These are phyloP conservation scores for Drosophila nr. fundita DNA, from an alignment of 2,888 invertebrate species.

Conservation along the genomic window DNA sequence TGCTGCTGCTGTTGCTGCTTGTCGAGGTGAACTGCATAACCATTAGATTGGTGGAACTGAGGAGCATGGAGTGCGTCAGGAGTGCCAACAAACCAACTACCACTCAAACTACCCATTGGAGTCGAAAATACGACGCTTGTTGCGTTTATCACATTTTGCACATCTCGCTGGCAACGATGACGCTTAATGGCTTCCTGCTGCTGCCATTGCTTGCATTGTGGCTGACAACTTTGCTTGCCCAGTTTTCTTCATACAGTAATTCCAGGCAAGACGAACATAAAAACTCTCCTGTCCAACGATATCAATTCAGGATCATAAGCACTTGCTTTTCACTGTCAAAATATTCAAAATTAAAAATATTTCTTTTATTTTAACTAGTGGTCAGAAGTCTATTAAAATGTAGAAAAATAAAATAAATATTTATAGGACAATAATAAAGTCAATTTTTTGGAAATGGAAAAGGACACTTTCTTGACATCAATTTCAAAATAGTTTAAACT, in stretches of 20 bases:
- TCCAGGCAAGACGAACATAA: not conserved
- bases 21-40: constrained; percentile 50
- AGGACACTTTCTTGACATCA: not conserved
- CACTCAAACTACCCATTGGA: constrained; percentile 36
- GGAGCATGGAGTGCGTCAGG: constrained; percentile 5
- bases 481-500: not conserved
- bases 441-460: not conserved
- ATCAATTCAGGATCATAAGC: not conserved
- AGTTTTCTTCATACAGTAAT: constrained; percentile 23
- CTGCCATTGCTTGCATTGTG: constrained; percentile 32
- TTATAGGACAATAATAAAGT: not conserved
- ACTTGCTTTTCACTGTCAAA: not conserved
- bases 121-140: constrained; percentile 59
- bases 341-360: no score
- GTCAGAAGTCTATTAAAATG: not conserved
- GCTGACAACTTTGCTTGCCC: constrained; percentile 47
- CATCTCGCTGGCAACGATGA: constrained; percentile 45
- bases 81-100: not conserved
- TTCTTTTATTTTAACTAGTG: not conserved
- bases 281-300: not conserved
- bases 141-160: constrained; percentile 70
- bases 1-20: not conserved
- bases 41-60: constrained; percentile 40
- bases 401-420: not conserved
- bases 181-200: constrained; percentile 69